Conservation (phyloP, 2,797 vertebrate genomes). For the Phoeniculus purpureus region DNA sequence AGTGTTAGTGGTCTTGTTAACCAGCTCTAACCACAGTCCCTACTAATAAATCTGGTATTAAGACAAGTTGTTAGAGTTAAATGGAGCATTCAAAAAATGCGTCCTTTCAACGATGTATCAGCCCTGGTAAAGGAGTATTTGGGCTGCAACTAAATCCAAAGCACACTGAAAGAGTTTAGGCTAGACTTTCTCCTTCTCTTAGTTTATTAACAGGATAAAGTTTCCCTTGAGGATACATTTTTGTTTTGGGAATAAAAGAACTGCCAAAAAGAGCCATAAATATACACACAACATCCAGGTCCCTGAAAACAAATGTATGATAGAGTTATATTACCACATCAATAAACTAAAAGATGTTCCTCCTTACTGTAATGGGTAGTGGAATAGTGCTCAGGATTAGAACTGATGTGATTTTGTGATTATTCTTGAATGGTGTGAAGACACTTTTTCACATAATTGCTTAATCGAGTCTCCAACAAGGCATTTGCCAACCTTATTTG, state of each 20-base stretch:
- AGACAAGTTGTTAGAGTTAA: neutral
- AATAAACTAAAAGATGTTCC: neutral
- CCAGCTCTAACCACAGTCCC: neutral
- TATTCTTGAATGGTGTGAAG: neutral
- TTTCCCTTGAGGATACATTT: neutral
- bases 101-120: neutral
- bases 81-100: neutral
- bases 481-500: neutral
- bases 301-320: neutral
- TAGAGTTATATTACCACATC: neutral
- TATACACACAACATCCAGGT: accelerated
- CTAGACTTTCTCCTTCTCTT: neutral
- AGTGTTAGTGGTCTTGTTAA: neutral
- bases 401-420: neutral
- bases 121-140: neutral
- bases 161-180: neutral
- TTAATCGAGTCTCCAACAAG: conserved; percentile 6
- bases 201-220: neutral
- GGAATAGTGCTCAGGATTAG: neutral
- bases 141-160: neutral
- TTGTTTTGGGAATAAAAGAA: neutral
- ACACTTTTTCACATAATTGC: conserved; percentile 31
- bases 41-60: neutral
- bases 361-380: neutral
- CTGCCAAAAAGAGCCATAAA: neutral